Conservation (phyloP, 2,888 invertebrate genomes). For the Phalera bucephala region DNA sequence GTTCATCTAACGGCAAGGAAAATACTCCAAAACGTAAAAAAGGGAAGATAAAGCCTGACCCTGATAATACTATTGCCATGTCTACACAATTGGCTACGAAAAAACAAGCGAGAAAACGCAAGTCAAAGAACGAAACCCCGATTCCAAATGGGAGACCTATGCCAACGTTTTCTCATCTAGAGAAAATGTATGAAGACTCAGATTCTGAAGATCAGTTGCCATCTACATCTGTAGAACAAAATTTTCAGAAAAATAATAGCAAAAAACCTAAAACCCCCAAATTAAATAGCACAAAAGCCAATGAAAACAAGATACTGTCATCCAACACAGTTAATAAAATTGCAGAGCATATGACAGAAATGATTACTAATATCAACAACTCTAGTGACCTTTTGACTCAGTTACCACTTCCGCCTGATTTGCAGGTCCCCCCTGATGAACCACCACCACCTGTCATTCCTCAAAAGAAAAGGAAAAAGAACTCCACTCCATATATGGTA, state of each 20-base stretch:
- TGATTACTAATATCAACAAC: slow-evolving; percentile 13
- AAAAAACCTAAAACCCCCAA: neutral
- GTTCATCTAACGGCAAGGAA: slow-evolving; percentile 20
- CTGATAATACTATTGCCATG: slow-evolving; percentile 15
- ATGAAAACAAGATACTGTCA: slow-evolving; percentile 6
- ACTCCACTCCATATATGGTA: slow-evolving; percentile 38
- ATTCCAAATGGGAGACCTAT: slow-evolving; percentile 39
- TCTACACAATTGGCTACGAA: slow-evolving; percentile 22
- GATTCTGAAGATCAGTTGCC: slow-evolving; percentile 26
- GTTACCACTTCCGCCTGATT: slow-evolving; percentile 14
- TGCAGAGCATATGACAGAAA: slow-evolving; percentile 9
- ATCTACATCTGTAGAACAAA: neutral
- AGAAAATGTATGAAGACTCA: slow-evolving; percentile 42
- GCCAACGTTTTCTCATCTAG: slow-evolving; percentile 44
- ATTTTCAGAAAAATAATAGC: too few relatives aligned
- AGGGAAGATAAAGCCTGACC: slow-evolving; percentile 2
- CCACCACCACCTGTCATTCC: slow-evolving; percentile 26
- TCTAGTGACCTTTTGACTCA: slow-evolving; percentile 14
- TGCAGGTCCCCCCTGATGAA: slow-evolving; percentile 10
- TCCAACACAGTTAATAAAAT: slow-evolving; percentile 14
- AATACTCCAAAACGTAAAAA: slow-evolving; percentile 18
- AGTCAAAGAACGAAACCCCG: slow-evolving; percentile 6
- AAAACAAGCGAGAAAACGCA: slow-evolving; percentile 4
- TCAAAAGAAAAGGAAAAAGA: slow-evolving; percentile 34
- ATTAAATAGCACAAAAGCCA: neutral